A percentile compares a stretch with the other conserved stretches of the same genome.
Conservation (phyloP, 30 jellyfish, hydroid and myxozoan species). For the Pseudorhiza aurosa region DNA sequence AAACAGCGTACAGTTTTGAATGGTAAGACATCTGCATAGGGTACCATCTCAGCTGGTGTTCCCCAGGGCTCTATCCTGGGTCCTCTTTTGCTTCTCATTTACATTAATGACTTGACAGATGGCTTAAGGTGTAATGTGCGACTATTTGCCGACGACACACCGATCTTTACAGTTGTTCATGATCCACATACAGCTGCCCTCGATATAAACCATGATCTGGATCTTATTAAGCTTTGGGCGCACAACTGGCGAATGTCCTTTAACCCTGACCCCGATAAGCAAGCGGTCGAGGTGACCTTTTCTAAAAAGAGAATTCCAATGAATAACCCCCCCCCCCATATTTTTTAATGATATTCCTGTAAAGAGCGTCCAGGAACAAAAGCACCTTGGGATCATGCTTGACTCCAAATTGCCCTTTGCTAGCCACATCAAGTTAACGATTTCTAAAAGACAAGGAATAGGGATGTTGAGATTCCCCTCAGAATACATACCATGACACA, state of each 20-base stretch:
- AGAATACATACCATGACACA: neutral
- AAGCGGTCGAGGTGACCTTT: constrained; percentile 12
- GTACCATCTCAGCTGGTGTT: constrained; percentile 37
- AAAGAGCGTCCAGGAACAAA: constrained; percentile 2
- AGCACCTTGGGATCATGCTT: constrained; percentile 1
- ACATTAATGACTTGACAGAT: constrained; percentile 40
- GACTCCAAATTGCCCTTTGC: neutral
- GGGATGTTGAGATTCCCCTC: constrained; percentile 6
- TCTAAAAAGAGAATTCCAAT: constrained; percentile 1
- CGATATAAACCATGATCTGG: constrained; percentile 27
- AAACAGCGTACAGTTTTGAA: constrained; percentile 16
- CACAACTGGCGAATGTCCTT: constrained; percentile 66
- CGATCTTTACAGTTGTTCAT: constrained; percentile 32
- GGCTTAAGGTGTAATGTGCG: constrained; percentile 12
- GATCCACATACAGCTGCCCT: constrained; percentile 37
- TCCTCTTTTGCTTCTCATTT: constrained; percentile 31
- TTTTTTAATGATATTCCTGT: neutral
- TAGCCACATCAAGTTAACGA: constrained; percentile 2
- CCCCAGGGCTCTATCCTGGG: constrained; percentile 56
- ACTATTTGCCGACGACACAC: constrained; percentile 33
- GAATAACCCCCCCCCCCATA: constrained; percentile 20
- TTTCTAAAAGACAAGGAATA: constrained; percentile 8
- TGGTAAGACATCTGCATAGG: constrained; percentile 39
- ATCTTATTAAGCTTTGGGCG: neutral
- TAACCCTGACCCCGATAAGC: constrained; percentile 10